Evolutionary conservation across 2,797 vertebrate genomes (phyloP).

Genomic region (Dendrocincla tyrannina): DNA sequence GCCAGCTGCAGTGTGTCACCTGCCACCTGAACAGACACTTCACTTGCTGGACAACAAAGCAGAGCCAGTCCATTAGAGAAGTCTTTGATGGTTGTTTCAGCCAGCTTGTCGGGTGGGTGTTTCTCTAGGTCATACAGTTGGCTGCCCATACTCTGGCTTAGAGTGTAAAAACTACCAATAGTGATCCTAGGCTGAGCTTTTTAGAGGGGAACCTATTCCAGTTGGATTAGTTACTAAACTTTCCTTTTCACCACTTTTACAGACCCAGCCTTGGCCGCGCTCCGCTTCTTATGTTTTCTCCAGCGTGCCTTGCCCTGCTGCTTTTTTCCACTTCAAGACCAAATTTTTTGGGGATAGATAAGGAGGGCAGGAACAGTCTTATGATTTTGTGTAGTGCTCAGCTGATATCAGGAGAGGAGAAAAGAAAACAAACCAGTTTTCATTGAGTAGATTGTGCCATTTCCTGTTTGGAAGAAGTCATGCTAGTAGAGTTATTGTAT

Average conservation of each 20-base stretch:
- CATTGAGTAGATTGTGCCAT: background rate
- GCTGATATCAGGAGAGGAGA: background rate
- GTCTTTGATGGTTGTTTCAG: background rate
- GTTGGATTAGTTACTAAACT: background rate
- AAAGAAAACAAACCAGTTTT: background rate
- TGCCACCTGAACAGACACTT: background rate
- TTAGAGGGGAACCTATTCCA: background rate
- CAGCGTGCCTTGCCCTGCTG: background rate
- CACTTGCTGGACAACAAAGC: accelerated
- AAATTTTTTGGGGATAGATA: background rate
- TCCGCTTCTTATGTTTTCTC: background rate
- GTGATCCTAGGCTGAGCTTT: background rate
- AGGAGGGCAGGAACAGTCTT: background rate
- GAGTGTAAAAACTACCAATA: background rate
- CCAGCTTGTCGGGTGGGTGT: background rate
- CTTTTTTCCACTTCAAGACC: background rate
- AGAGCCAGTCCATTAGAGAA: background rate
- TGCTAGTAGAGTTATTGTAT: background rate
- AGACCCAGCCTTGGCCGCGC: background rate
- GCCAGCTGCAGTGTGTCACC: background rate
- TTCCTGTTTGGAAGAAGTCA: background rate
- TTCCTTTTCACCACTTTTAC: background rate
- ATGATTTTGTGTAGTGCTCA: background rate
- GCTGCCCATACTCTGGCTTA: background rate
- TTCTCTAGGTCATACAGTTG: background rate